These are phyloP conservation scores for Bagarius yarrelli DNA, from an alignment of 2,113 vertebrate genomes.

Conservation along the genomic window DNA sequence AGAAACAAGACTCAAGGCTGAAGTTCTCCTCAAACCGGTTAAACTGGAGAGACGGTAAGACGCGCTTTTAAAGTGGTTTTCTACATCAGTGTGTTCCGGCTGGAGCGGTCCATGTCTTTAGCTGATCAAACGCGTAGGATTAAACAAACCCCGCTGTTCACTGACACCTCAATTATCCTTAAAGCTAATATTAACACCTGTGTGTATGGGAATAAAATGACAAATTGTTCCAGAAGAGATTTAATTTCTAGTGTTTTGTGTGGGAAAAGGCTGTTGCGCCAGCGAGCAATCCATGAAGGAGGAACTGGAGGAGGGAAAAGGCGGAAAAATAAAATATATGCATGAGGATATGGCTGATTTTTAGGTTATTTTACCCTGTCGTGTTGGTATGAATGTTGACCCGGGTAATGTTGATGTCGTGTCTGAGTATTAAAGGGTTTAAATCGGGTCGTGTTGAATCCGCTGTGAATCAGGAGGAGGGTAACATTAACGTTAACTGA, in stretches of 20 bases:
- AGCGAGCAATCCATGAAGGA: background rate
- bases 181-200: background rate
- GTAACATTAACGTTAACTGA: background rate
- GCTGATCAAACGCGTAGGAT: slow-evolving; percentile 18
- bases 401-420: background rate
- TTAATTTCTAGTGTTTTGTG: background rate
- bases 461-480: slow-evolving; percentile 13
- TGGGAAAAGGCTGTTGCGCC: slow-evolving; percentile 16
- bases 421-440: background rate
- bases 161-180: background rate
- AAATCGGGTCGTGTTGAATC: background rate
- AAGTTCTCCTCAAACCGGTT: slow-evolving; percentile 30
- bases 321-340: background rate
- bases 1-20: slow-evolving; percentile 17
- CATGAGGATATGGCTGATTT: slow-evolving; percentile 31
- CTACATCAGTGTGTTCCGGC: slow-evolving; percentile 13
- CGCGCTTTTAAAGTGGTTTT: slow-evolving; percentile 49
- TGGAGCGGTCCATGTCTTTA: slow-evolving; percentile 5
- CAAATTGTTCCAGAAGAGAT: background rate
- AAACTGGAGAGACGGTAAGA: slow-evolving; percentile 50
- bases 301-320: slow-evolving; percentile 38
- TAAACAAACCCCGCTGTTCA: background rate
- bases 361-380: background rate
- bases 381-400: background rate
- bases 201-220: background rate